These are phyloP conservation scores for Pipistrellus kuhlii DNA, from an alignment of 2,797 vertebrate genomes.

Conservation along the genomic window DNA sequence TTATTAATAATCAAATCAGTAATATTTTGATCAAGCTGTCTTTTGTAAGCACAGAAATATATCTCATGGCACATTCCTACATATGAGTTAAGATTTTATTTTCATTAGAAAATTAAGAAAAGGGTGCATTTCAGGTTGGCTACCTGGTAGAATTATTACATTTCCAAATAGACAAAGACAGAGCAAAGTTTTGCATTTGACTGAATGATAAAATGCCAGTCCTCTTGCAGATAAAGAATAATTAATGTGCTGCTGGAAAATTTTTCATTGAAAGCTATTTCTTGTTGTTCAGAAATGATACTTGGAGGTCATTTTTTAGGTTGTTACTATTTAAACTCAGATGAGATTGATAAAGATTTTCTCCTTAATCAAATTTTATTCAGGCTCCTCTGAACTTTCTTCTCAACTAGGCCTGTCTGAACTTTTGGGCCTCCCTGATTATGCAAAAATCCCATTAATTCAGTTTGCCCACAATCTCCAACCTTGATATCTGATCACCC, in stretches of 20 bases:
- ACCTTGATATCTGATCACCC: not conserved
- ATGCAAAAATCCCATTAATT: not conserved
- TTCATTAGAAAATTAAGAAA: constrained; percentile 55
- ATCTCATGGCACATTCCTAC: not conserved
- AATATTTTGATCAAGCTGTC: not conserved
- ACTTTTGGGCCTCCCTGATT: not conserved
- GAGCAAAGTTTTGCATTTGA: constrained; percentile 16
- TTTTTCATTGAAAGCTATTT: constrained; percentile 18
- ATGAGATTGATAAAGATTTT: not conserved
- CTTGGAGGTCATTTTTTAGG: not conserved
- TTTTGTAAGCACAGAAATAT: not conserved
- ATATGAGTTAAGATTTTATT: not conserved
- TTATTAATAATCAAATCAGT: not conserved
- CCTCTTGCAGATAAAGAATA: constrained; percentile 23
- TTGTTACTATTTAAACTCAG: constrained; percentile 24
- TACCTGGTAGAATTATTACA: not conserved
- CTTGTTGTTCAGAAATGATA: constrained; percentile 47
- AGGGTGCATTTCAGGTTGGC: constrained; percentile 6
- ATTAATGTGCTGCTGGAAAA: not conserved
- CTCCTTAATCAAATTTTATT: not conserved
- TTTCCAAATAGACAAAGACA: not conserved
- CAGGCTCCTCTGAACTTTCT: not conserved
- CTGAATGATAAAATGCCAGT: not conserved
- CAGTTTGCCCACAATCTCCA: not conserved
- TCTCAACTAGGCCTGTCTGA: not conserved